These are phyloP conservation scores for Lycocerus yunnanus DNA, from an alignment of 2,888 invertebrate genomes.

Conservation along the genomic window DNA sequence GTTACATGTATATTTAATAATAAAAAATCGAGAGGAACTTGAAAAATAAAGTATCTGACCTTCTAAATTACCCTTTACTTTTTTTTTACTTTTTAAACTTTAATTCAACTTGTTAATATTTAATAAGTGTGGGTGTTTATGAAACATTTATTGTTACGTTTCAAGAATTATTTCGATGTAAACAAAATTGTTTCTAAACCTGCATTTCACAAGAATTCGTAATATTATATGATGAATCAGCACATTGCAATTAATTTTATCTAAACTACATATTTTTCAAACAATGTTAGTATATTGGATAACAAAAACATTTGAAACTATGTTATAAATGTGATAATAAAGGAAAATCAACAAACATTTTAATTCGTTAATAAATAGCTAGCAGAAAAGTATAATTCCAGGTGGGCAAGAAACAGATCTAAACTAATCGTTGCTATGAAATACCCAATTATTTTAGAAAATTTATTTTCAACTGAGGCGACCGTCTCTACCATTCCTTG, in stretches of 20 bases:
- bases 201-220: background rate
- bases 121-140: background rate
- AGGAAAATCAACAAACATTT: too few species aligned
- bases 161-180: background rate
- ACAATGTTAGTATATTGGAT: background rate
- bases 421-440: too few species aligned
- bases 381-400: too few species aligned
- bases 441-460: too few species aligned
- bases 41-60: background rate
- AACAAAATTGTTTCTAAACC: background rate
- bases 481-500: too few species aligned
- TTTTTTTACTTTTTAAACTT: background rate
- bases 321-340: background rate
- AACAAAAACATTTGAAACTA: background rate
- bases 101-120: background rate
- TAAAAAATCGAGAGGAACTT: background rate
- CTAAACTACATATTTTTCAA: background rate
- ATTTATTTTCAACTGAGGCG: too few species aligned
- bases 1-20: background rate
- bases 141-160: background rate
- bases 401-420: too few species aligned
- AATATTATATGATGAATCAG: background rate
- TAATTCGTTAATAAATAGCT: too few species aligned
- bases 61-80: background rate
- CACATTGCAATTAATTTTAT: background rate